A percentile compares a stretch with the other conserved stretches of the same genome.
Evolutionary conservation across 2,888 invertebrate genomes (phyloP).

Genomic region (Atrina japonica): DNA sequence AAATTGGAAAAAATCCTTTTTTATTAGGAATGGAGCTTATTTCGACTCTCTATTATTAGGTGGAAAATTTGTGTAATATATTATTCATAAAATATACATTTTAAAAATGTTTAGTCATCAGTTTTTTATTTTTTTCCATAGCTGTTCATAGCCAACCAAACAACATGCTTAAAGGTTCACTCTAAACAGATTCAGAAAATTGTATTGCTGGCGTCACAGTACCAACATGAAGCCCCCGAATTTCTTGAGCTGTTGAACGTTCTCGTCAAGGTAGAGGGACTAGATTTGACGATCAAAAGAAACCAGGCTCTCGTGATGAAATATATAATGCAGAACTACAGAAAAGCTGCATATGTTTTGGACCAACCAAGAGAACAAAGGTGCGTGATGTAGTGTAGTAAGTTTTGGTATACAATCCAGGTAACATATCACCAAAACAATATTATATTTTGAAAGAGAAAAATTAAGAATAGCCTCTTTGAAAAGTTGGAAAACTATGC

Average conservation of each 20-base stretch:
- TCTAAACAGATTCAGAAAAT: conserved; percentile 77
- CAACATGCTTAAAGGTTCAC: conserved; percentile 77
- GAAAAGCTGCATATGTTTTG: conserved; percentile 76
- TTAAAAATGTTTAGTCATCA: too few relatives aligned
- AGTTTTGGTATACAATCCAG: background rate
- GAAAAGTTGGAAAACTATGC: too few relatives aligned
- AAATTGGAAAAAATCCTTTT: too few relatives aligned
- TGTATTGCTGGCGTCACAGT: conserved; percentile 73
- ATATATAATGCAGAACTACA: conserved; percentile 80
- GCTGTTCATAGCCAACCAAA: conserved; percentile 79
- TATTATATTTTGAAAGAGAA: too few relatives aligned
- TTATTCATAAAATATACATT: too few relatives aligned
- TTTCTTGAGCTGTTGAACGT: conserved; percentile 75
- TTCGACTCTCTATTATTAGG: too few relatives aligned
- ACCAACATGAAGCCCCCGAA: conserved; percentile 76
- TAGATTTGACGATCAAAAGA: conserved; percentile 78
- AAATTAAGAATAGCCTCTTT: too few relatives aligned
- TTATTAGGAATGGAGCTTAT: too few relatives aligned
- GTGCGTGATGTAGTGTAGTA: background rate
- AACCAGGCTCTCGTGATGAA: conserved; percentile 80
- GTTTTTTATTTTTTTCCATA: too few relatives aligned
- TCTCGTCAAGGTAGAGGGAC: conserved; percentile 77
- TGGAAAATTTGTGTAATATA: too few relatives aligned
- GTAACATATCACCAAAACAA: background rate
- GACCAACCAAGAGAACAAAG: conserved; percentile 72